Conservation (phyloP, 2,888 invertebrate species). For the Papilio gigon region DNA sequence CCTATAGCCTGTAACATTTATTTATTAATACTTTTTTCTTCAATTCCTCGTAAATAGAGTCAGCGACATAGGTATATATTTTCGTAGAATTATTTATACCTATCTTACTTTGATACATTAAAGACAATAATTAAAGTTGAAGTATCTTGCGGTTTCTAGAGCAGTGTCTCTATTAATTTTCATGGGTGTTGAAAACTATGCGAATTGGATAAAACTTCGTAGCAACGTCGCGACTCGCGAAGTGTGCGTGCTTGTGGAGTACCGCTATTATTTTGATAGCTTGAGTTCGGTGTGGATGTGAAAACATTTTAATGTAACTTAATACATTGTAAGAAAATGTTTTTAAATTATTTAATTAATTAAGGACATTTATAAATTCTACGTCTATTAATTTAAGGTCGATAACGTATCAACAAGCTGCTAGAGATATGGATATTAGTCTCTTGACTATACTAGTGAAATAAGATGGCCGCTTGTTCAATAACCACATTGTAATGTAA, state of each 20-base stretch:
- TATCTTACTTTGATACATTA: background rate
- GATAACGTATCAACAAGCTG: no score
- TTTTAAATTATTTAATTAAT: background rate
- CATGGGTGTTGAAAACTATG: slow-evolving; percentile 28
- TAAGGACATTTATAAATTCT: no score
- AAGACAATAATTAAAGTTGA: slow-evolving; percentile 6
- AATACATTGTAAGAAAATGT: background rate
- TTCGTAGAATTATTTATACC: background rate
- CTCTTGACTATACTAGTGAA: no score
- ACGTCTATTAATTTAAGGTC: no score
- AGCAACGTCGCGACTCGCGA: slow-evolving; percentile 8
- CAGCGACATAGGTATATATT: no score
- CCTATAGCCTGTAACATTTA: no score
- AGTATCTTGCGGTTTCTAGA: slow-evolving; percentile 7
- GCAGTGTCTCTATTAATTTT: slow-evolving; percentile 15
- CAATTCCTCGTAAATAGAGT: no score
- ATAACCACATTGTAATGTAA: no score
- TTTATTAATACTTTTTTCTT: no score
- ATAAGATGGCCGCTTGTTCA: no score
- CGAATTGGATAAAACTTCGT: slow-evolving; percentile 25
- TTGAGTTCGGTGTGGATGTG: background rate
- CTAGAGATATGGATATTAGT: no score
- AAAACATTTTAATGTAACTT: slow-evolving; percentile 5
- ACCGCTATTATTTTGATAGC: slow-evolving; percentile 23
- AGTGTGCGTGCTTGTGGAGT: slow-evolving; percentile 18